Evolutionary conservation across 2,797 vertebrate species (phyloP).

Genomic region (Stomatorhinus walkeri): DNA sequence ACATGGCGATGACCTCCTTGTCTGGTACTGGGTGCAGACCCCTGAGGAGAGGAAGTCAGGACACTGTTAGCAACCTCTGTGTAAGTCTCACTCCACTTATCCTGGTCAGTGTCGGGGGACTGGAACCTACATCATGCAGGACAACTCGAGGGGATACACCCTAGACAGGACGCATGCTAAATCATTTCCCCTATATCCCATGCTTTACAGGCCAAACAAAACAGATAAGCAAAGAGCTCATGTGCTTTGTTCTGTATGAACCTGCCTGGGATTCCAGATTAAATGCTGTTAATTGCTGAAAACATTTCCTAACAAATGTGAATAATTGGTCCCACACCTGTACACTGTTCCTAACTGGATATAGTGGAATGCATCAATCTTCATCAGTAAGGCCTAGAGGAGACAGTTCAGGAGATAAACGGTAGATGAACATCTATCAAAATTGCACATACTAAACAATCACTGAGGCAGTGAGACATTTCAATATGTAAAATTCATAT

Average conservation of each 20-base stretch:
- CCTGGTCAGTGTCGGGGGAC: background rate
- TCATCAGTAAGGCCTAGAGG: constrained; percentile 87
- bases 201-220: background rate
- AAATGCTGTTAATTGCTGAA: background rate
- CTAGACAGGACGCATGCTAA: background rate
- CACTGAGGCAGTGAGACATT: background rate
- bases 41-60: constrained; percentile 50
- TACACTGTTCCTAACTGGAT: constrained; percentile 77
- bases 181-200: background rate
- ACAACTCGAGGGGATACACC: background rate
- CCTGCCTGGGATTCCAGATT: constrained; percentile 48
- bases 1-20: constrained; percentile 94
- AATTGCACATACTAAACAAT: background rate
- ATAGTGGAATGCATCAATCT: constrained; percentile 99
- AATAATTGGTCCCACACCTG: constrained; percentile 7
- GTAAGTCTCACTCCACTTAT: background rate
- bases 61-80: background rate
- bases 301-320: constrained; percentile 20
- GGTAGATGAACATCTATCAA: background rate
- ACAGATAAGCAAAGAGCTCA: background rate
- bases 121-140: background rate
- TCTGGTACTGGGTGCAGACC: constrained; percentile 86
- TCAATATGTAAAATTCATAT: background rate
- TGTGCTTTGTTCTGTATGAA: constrained; percentile 31
- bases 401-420: constrained; percentile 13